Evolutionary conservation across 2,797 vertebrate genomes (phyloP).

Genomic region (Sarcophilus harrisii): DNA sequence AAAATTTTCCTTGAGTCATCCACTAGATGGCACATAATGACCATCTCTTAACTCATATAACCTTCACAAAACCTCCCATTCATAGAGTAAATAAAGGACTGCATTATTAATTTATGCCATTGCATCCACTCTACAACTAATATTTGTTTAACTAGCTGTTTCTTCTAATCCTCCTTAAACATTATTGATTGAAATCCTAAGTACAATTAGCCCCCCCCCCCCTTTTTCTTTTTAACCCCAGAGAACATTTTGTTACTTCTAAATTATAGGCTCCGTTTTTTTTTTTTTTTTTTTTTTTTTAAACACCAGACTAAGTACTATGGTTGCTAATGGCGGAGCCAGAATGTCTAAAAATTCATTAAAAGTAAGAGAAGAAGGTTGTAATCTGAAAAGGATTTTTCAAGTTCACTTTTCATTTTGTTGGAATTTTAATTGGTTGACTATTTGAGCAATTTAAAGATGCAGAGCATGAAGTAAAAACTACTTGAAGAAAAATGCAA

Average conservation of each 20-base stretch:
- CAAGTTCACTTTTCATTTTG: conserved; percentile 59
- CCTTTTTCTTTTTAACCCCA: conserved; percentile 63
- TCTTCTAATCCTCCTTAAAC: conserved; percentile 87
- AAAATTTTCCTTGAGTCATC: conserved; percentile 48
- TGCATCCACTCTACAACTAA: conserved; percentile 83
- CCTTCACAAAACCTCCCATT: conserved; percentile 84
- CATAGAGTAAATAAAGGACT: conserved; percentile 87
- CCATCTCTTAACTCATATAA: conserved; percentile 67
- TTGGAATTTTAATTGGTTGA: conserved; percentile 66
- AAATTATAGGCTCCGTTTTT: conserved; percentile 83
- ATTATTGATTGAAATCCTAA: conserved; percentile 86
- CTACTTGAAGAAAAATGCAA: conserved; percentile 56
- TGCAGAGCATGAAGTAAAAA: conserved; percentile 66
- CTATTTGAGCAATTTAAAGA: conserved; percentile 55
- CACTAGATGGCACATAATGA: conserved; percentile 87
- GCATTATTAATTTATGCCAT: conserved; percentile 90
- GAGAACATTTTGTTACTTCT: conserved; percentile 85
- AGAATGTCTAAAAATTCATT: conserved; percentile 84
- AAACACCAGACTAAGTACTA: conserved; percentile 75
- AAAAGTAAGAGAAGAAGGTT: conserved; percentile 84
- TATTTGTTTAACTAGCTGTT: conserved; percentile 92
- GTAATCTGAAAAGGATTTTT: conserved; percentile 66
- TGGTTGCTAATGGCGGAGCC: conserved; percentile 81
- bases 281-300: conserved; percentile 53
- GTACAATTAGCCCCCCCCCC: conserved; percentile 74